Conservation (phyloP, 2,113 vertebrate species). For the Helogale parvula region DNA sequence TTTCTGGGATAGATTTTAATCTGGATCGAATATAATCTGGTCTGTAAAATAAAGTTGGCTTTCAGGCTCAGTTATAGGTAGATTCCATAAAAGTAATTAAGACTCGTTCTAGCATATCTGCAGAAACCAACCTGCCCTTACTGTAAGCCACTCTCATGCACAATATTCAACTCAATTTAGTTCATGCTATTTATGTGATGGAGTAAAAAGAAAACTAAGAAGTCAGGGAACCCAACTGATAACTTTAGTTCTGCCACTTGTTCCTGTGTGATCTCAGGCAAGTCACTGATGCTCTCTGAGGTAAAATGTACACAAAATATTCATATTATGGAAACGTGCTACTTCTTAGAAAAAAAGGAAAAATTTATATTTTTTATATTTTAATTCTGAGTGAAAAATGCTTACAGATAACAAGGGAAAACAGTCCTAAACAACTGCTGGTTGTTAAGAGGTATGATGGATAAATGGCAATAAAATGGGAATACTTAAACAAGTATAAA, state of each 20-base stretch:
- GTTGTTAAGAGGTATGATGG: neutral
- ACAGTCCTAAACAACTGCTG: neutral
- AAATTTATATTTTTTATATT: neutral
- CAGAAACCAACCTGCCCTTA: slow-evolving; percentile 27
- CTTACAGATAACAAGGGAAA: neutral
- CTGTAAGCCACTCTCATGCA: neutral
- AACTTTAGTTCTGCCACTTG: neutral
- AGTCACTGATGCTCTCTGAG: neutral
- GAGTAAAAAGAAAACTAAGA: neutral
- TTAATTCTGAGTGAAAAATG: neutral
- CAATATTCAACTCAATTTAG: neutral
- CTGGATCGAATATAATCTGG: slow-evolving; percentile 60
- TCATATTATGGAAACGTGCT: neutral
- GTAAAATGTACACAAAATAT: neutral
- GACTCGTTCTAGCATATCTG: neutral
- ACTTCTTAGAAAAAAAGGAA: neutral
- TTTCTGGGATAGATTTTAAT: slow-evolving; percentile 65
- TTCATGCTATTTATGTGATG: neutral
- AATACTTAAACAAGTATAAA: neutral
- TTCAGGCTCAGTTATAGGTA: neutral
- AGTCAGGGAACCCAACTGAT: neutral
- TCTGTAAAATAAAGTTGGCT: slow-evolving; percentile 40
- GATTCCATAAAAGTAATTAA: slow-evolving; percentile 45
- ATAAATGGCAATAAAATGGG: neutral
- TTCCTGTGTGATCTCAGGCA: neutral